A percentile compares a stretch with the other conserved stretches of the same genome.
Conservation (phyloP, 2,113 vertebrate genomes). For the Grantiella picta region DNA sequence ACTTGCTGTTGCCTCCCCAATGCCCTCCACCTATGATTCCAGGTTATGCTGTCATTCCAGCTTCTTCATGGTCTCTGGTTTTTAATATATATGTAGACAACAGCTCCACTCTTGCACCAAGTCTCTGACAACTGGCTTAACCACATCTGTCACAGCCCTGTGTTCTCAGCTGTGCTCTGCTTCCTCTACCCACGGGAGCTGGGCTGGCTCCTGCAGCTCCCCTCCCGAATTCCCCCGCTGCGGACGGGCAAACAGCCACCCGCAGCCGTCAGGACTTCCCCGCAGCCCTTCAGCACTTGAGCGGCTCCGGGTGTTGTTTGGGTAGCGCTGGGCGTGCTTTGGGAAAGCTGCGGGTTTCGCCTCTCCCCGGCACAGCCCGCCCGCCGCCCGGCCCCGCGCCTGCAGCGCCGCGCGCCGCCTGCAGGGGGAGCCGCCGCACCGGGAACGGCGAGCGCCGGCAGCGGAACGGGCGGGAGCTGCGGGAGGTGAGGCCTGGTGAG, state of each 20-base stretch:
- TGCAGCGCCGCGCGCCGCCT: background rate
- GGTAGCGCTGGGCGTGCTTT: rapidly evolving
- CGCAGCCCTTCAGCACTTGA: rapidly evolving
- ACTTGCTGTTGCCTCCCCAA: background rate
- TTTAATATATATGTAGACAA: background rate
- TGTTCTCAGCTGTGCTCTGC: background rate
- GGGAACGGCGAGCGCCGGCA: background rate
- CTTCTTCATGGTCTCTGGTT: background rate
- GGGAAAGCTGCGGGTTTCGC: rapidly evolving
- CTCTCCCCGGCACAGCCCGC: too few species aligned
- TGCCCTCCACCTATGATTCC: background rate
- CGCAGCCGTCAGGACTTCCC: rapidly evolving
- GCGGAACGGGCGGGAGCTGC: background rate
- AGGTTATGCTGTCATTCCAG: background rate
- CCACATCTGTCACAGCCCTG: rapidly evolving
- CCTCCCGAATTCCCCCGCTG: background rate
- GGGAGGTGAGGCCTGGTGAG: too few species aligned
- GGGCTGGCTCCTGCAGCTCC: background rate
- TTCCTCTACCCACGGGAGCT: rapidly evolving
- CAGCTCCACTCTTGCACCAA: background rate
- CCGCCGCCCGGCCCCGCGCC: rapidly evolving
- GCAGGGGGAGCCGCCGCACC: background rate
- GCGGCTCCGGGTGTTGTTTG: rapidly evolving
- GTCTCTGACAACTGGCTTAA: background rate
- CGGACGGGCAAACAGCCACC: background rate